Conservation (phyloP, 2,797 vertebrate species). For the Myotis myotis region DNA sequence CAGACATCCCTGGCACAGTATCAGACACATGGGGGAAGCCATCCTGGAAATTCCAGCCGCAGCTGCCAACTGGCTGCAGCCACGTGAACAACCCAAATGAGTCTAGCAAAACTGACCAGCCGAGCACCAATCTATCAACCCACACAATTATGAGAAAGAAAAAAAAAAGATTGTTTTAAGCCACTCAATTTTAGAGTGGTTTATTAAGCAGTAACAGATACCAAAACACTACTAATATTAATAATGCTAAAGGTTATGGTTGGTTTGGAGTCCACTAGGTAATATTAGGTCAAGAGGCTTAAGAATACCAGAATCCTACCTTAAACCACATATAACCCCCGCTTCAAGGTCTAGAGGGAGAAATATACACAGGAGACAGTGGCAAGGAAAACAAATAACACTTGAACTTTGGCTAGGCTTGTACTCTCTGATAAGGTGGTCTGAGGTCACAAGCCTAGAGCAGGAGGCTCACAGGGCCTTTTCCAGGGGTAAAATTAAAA, state of each 20-base stretch:
- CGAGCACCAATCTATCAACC: neutral
- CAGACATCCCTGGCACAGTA: neutral
- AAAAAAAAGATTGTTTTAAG: neutral
- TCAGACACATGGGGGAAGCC: neutral
- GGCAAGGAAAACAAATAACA: neutral
- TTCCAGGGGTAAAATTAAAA: neutral
- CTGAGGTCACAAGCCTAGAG: neutral
- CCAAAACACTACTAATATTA: neutral
- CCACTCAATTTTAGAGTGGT: neutral
- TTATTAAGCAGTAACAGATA: constrained; percentile 33
- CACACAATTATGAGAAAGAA: neutral
- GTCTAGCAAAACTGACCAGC: neutral
- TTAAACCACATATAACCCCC: neutral
- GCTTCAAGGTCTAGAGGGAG: neutral
- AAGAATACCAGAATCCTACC: neutral
- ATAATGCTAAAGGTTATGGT: neutral
- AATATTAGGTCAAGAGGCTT: neutral
- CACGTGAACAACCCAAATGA: neutral
- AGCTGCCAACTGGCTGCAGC: neutral
- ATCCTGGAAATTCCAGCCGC: neutral
- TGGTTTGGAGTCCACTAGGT: neutral
- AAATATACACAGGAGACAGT: neutral
- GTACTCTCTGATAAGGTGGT: neutral
- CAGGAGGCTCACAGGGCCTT: neutral
- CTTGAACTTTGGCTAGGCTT: neutral